Base-by-base conservation (phyloP, 2,888 invertebrate genomes). In the Polydrusus tereticollis region DNA sequence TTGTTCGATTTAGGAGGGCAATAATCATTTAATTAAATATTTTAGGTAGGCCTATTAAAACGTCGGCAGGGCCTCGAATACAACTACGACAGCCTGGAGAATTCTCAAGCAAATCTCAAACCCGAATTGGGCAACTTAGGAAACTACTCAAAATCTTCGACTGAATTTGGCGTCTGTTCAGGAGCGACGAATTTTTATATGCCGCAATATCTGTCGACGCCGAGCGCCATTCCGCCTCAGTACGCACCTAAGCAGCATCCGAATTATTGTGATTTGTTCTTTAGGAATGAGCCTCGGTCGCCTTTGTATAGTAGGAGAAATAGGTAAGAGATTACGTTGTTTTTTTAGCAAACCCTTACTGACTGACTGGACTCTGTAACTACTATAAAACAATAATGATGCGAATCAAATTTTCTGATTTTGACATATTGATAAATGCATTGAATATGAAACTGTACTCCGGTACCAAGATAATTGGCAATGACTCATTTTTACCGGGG, bases 141-240 rank as follows among this genome's bases (percentile, higher is more conserved):
- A 1, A 70, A 70, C 18, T 66, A 57, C 47, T 71, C 74, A 8
- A 67, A 68, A 26, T 69, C 72, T 0, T 72, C 75, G 10, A 16
- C 76, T 6, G 80, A 80, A 33, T 80, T 80, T 59, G 82, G 81
- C 36, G 80, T 82, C n/a, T 82, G 78, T 67, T 79, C 79, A 0
- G 73, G 79, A 2, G 57, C 60, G 12, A 74, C 74, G 16, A 80
- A 81, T 68, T 82, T 81, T 71, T 82, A 80, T 71, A 76, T 83
- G 69, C 80, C 83, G 10, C 80, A 80, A 52, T 81, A 81, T 50
- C 76, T 81, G 41, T 77, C 82, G 8, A 78, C 81, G 0, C 82
- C 83, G 1, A 80, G 81, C 68, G 80, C 83, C 16, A 81, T 82
- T 57, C 81, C 83, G 26, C 80, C 81, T 3, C 81, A 83, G 66